These are phyloP conservation scores for Umimayanthus chanpuru DNA, from an alignment of 92 coral and sea anemone genomes.

Conservation along the genomic window DNA sequence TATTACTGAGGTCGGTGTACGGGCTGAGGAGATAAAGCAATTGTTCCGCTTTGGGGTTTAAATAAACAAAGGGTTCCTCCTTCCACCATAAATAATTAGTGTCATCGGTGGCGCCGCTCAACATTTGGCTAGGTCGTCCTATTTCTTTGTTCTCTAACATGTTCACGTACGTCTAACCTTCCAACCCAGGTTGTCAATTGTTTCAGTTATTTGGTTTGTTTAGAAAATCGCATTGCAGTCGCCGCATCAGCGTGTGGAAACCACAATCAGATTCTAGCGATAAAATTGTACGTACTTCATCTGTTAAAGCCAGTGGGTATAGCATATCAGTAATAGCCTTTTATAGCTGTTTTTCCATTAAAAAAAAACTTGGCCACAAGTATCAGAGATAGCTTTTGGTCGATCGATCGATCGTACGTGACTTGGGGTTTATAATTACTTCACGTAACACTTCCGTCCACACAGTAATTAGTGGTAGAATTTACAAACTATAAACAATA, in stretches of 20 bases:
- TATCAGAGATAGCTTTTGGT: neutral
- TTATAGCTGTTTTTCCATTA: neutral
- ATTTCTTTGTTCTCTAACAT: too few relatives aligned
- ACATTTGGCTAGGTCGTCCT: neutral
- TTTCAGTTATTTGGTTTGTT: too few relatives aligned
- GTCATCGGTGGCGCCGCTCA: neutral
- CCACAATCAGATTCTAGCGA: too few relatives aligned
- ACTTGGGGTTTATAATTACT: neutral
- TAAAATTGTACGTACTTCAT: neutral
- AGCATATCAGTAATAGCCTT: too few relatives aligned
- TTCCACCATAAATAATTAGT: neutral
- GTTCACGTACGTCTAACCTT: neutral
- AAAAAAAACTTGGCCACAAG: neutral
- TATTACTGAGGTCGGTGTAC: neutral
- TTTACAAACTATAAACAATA: too few relatives aligned
- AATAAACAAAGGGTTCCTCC: too few relatives aligned
- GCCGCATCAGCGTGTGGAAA: neutral
- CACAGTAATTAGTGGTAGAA: neutral
- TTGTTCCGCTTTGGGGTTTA: neutral
- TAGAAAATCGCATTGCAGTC: neutral
- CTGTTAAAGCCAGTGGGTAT: neutral
- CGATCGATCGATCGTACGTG: neutral
- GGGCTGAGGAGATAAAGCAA: neutral
- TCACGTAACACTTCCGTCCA: neutral
- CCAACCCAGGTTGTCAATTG: neutral